Evolutionary conservation across 1,140 invertebrate species (phyloP), one percentile per base, ranked within the genome.

Genomic region (Atopsyche davidsoni): DNA sequence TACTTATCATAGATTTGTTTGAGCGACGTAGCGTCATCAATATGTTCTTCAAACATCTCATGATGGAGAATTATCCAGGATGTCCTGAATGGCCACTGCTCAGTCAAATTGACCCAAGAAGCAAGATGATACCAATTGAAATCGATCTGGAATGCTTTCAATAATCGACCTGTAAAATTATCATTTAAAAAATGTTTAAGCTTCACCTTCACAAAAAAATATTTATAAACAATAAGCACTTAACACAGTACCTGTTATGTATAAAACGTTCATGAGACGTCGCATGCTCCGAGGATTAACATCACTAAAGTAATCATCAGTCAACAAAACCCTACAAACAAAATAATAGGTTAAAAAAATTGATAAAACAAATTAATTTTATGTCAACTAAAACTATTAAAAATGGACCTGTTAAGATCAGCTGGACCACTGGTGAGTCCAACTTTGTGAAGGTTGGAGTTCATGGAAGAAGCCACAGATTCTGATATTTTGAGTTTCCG

Each of bases 111-210:
- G 38, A 98, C 89, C 95, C 95, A 99, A 42, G 89, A 91, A 41
- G 92, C 91, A 54, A 98, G 74, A 58, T 94, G 87, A 70, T 96
- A 93, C 96, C 96, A 99, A 69, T 94, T 96, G 70, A 99, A 98
- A 65, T 98, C 96, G 54, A 99, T 92, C 72, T 96, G 92, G 77
- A 98, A 98, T 60, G 96, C 92, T 78, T 98, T 93, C 52, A 99
- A 72, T 50, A 99, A 76, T 34, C 96, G 85, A 46, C 94, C 93
- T 87, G 56, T 21, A 70, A 51, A 45, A 51, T 21, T 32, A 18
- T 23, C 34, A 35, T 7, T 4, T 35, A 11, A 7, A 35, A 35
- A 35, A 35, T 35, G 34, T 14, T 21, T 2, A 21, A 40, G 23
- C 9, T 11, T 40, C 14, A 40, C 23, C 14, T 14, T 21, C 10